These are phyloP conservation scores for Dichetophora obliterata DNA, from an alignment of 2,888 invertebrate species.

Conservation along the genomic window DNA sequence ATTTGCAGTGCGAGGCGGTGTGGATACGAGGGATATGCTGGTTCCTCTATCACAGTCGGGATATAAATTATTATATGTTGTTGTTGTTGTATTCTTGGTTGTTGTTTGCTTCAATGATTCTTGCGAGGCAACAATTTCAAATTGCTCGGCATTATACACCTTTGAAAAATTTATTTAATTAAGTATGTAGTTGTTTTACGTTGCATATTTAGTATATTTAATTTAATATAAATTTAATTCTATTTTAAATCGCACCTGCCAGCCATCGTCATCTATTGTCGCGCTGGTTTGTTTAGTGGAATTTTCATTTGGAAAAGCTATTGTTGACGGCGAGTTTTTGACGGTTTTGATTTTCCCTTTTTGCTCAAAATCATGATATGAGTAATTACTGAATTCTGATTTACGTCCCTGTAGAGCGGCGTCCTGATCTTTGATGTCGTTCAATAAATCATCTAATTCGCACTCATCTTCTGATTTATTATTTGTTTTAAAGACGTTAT, in stretches of 20 bases:
- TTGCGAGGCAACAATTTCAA: constrained; percentile 59
- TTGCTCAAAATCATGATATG: constrained; percentile 62
- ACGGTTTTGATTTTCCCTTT: constrained; percentile 13
- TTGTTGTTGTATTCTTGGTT: not conserved
- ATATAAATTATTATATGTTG: not conserved
- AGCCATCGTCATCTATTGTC: constrained; percentile 72
- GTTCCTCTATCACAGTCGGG: constrained; percentile 21
- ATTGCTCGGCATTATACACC: constrained; percentile 60
- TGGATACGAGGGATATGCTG: constrained; percentile 13
- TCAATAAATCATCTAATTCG: constrained; percentile 62
- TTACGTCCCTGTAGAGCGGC: constrained; percentile 59
- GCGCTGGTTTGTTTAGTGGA: constrained; percentile 28
- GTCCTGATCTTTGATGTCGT: constrained; percentile 63
- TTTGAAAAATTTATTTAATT: constrained; percentile 19
- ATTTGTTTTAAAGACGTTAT: not conserved
- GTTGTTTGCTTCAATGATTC: constrained; percentile 44
- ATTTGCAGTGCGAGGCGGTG: constrained; percentile 24
- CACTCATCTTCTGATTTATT: constrained; percentile 52
- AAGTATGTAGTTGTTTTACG: not conserved
- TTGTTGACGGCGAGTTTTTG: constrained; percentile 1
- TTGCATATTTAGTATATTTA: not conserved
- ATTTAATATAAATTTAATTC: not conserved
- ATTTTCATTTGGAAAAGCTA: constrained; percentile 13
- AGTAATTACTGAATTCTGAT: constrained; percentile 59
- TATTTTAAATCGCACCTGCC: constrained; percentile 68